Evolutionary conservation across 2,888 invertebrate genomes (phyloP), one percentile per base, ranked within the genome.

Genomic region (Molorchus minor): DNA sequence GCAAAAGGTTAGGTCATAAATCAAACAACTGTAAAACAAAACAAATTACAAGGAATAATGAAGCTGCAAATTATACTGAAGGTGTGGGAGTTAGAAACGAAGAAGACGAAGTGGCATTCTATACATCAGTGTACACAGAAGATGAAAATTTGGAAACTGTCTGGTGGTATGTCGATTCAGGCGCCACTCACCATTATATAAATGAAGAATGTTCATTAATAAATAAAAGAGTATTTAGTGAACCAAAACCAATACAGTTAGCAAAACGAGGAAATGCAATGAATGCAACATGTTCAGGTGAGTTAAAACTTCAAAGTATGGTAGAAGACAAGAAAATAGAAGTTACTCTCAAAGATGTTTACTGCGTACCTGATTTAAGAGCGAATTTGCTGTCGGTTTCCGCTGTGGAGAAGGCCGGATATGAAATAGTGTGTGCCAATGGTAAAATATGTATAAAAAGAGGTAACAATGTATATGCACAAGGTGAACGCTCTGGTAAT

Each of bases 251-350:
- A 47, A 55, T 61, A 10, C 58, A 64, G 20, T 17, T 64, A 19
- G 64, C 58, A 29, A 56, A 64, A 41, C 35, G 58, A 38, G 61
- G 61, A 12, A 64, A 64, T 16, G 46, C 33, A 16, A 63, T 63
- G 60, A 16, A 21, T 16, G 63, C 63, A 25, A 55, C 55, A 12
- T 54, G 60, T 46, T 10, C 15, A n/a, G 58, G 55, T 21, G 55
- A 64, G 43, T 15, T 64, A 10, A 17, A 60, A 33, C 55, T 52
- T 7, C 13, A 41, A n/a, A 57, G 49, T 25, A n/a, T 35, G 29
- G 56, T 57, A 10, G 45, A 35, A 33, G 21, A 53, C 30, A 43
- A 21, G 30, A 41, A 51, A 21, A 21, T 61, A 36, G 30, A 43
- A 33, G 46, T 64, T 21, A 58, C 29, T 29, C 33, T 55, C 25